Percentiles rank a stretch among this genome's conserved stretches.
Evolutionary conservation across 92 coral and sea anemone species (phyloP).

Genomic region (Muricea muricata): DNA sequence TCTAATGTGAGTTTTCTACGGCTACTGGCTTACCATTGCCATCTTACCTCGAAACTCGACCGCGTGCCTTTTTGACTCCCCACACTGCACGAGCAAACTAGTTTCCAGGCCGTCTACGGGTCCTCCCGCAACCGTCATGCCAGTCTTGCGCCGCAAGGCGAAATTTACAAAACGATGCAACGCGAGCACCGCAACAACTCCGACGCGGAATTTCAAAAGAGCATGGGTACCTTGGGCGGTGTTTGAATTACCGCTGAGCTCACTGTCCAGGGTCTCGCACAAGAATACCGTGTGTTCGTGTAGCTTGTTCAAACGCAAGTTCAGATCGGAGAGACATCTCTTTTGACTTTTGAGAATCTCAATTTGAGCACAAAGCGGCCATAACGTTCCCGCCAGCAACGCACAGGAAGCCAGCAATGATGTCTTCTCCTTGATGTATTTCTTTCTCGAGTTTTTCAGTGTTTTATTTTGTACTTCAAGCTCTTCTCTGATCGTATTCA

Average conservation of each 20-base stretch:
- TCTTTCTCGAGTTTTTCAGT: slow-evolving; percentile 76
- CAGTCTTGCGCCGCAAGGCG: slow-evolving; percentile 66
- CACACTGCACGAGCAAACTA: slow-evolving; percentile 70
- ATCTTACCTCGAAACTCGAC: slow-evolving; percentile 82
- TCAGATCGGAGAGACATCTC: slow-evolving; percentile 66
- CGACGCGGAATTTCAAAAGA: slow-evolving; percentile 80
- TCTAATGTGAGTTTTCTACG: too few relatives aligned
- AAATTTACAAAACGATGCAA: slow-evolving; percentile 84
- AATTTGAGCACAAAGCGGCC: slow-evolving; percentile 90
- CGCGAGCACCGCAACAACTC: slow-evolving; percentile 89
- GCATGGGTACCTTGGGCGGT: slow-evolving; percentile 73
- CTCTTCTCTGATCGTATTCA: slow-evolving; percentile 86
- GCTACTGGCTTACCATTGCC: too few relatives aligned
- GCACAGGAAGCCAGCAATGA: slow-evolving; percentile 82
- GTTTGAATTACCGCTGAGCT: slow-evolving; percentile 73
- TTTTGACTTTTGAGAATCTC: slow-evolving; percentile 84
- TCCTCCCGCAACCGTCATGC: slow-evolving; percentile 80
- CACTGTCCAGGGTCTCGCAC: slow-evolving; percentile 87
- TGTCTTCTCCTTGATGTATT: slow-evolving; percentile 74
- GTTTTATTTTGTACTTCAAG: slow-evolving; percentile 83
- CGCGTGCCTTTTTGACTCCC: slow-evolving; percentile 54
- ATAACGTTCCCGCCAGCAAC: slow-evolving; percentile 90
- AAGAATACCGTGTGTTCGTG: slow-evolving; percentile 79
- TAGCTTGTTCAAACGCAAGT: slow-evolving; percentile 68
- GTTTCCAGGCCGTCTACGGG: slow-evolving; percentile 77